Conservation (phyloP, 2,888 invertebrate genomes). For the Laothoe populi region DNA sequence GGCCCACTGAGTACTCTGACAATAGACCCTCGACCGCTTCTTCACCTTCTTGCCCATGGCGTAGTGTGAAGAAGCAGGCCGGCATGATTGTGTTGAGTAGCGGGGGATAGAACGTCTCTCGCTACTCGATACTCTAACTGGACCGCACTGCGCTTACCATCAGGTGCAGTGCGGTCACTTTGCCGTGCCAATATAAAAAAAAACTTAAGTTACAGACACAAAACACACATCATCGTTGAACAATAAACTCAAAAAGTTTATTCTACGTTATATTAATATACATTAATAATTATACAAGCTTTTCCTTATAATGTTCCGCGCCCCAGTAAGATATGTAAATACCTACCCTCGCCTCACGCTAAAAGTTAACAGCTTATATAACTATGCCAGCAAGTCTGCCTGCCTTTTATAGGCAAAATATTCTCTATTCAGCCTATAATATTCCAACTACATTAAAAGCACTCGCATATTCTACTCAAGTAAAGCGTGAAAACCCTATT, state of each 20-base stretch:
- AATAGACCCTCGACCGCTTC: no score
- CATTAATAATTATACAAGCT: conserved; percentile 6
- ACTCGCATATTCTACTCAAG: conserved; percentile 35
- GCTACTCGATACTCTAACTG: no score
- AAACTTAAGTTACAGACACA: background rate
- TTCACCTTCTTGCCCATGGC: no score
- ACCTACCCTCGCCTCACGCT: background rate
- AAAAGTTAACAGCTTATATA: conserved; percentile 20
- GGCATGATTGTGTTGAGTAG: no score
- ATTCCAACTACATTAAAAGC: conserved; percentile 23
- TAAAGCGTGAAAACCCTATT: conserved; percentile 42
- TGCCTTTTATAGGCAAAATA: conserved; percentile 24
- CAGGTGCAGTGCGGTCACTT: no score
- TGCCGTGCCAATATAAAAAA: no score
- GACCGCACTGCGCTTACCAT: no score
- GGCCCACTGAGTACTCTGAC: no score
- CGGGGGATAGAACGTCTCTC: no score
- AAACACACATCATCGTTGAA: background rate
- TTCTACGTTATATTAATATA: background rate
- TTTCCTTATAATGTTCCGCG: background rate
- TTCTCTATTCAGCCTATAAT: conserved; percentile 22
- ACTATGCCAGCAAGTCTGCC: conserved; percentile 14
- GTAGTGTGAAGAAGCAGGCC: no score
- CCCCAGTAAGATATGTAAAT: conserved; percentile 18
- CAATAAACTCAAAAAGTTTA: background rate